Base-by-base conservation (phyloP, 64 coral and sea anemone genomes). In the Porites lutea region DNA sequence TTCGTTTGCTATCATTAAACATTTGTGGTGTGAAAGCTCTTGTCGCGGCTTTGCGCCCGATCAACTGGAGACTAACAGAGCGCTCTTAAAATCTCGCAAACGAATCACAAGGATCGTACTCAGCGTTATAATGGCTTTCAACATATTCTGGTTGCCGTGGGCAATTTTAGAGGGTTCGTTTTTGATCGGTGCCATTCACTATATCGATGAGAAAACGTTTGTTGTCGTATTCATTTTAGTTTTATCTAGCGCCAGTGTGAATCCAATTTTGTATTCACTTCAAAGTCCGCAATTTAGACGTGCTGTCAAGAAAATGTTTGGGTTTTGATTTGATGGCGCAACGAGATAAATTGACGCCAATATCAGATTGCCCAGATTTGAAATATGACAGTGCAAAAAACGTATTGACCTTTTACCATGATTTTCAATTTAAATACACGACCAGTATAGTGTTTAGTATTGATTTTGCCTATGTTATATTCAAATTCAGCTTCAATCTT, bases 91-190 rank as follows among this genome's bases (percentile, higher is more conserved):
- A 37, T 65, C 81, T 5, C 81, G 90, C 11, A 92, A 83, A 70
- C 90, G 75, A 0, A 83, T 92, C 4, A 92, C 90, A 43, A 92
- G 75, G 51, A 53, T 92, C 13, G 22, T 92, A 37, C 16, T 92
- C 11, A 77, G 90, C 52, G 72, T 92, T 3, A 64, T 69, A 2
- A 51, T 92, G 14, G 81, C 90, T 37, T 92, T 92, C 51, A 79
- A 86, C 14, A 59, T 87, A 3, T 92, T 92, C 44, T 92, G 72
- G 70, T 15, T 92, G n/a, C 90, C 90, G 3, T 92, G 90, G 90
- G 90, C 90, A 16, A 53, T 86, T 77, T 70, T 79, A 6, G 13
- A 86, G 13, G 82, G 72, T 12, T 57, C 83, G 46, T 8, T 86
- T 16, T 74, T 92, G 55, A 77, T 67, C 37, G 82, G 82, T 37